Conservation (phyloP, 2,888 invertebrate genomes). For the Osmoderma eremita region DNA sequence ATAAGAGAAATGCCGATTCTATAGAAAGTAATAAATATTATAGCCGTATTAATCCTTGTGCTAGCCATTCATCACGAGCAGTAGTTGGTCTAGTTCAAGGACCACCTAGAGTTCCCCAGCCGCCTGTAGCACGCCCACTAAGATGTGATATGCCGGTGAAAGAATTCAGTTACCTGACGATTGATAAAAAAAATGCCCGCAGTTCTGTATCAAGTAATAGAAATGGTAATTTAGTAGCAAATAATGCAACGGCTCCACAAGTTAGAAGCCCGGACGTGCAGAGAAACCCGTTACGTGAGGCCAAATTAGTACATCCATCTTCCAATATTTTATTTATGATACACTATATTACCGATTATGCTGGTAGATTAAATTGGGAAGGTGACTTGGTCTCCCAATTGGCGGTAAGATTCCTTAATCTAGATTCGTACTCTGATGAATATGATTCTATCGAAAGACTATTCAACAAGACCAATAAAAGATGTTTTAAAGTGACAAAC, state of each 20-base stretch:
- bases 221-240: too few species aligned
- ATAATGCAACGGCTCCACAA: neutral
- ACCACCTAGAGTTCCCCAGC: too few species aligned
- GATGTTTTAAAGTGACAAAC: conserved; percentile 2
- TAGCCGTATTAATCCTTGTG: too few species aligned
- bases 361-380: conserved; percentile 5
- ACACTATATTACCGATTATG: neutral
- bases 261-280: neutral
- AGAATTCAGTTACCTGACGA: too few species aligned
- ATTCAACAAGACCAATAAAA: conserved; percentile 5
- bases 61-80: too few species aligned
- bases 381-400: neutral
- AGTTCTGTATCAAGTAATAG: too few species aligned
- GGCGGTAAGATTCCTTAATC: neutral
- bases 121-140: too few species aligned
- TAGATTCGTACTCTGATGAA: neutral
- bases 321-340: neutral
- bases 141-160: too few species aligned
- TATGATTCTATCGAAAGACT: neutral
- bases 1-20: too few species aligned
- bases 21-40: too few species aligned
- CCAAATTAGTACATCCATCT: neutral
- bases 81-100: too few species aligned
- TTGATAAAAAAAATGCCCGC: too few species aligned
- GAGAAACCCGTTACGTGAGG: neutral